Evolutionary conservation across 2,113 vertebrate genomes (phyloP), one percentile per base, ranked within the genome.

Genomic region (Daboia siamensis): DNA sequence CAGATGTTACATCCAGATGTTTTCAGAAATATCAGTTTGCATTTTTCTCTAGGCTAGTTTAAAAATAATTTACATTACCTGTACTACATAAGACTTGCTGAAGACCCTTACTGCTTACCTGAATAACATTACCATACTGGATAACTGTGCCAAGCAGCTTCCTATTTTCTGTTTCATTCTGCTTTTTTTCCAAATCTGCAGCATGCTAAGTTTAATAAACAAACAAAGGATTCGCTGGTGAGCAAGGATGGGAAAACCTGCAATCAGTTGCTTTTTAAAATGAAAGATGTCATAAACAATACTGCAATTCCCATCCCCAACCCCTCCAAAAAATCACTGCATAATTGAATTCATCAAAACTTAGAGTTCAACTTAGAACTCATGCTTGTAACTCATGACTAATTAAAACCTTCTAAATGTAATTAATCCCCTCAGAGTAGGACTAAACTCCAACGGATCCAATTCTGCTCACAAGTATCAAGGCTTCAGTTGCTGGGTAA

Each of bases 121-220:
- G 99, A 96, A 99, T 99, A 92, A 99, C 99, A 33, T 99, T 99
- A 96, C 99, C 99, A 7, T 99, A 99, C 95, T 99, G 99, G 95
- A 99, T 99, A 91, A 99, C 97, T 0, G 99, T 98, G 92, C 99
- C 99, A 95, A 99, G 98, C 93, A 99, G 96, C 95, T 99, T 99
- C 91, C 98, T 98, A 97, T 99, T 99, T 90, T 99, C 99, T 0
- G 99, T 99, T 94, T 99, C 99, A 0, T 99, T 99, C 95, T 99
- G 99, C 92, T 99, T 99, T 98, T 99, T 99, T 92, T 99, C 99
- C 96, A 99, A 94, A 96, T 99, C 99, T 3, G 99, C 99, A 0
- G 99, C 99, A 51, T 99, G 99, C 99, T 99, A 94, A 17, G 93
- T 95, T 54, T 4, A 61, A 74, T 95, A 96, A 12, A 95, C 57